Evolutionary conservation across 2,888 invertebrate genomes (phyloP), one percentile per base, ranked within the genome.

Genomic region (Pollenia griseotomentosa): DNA sequence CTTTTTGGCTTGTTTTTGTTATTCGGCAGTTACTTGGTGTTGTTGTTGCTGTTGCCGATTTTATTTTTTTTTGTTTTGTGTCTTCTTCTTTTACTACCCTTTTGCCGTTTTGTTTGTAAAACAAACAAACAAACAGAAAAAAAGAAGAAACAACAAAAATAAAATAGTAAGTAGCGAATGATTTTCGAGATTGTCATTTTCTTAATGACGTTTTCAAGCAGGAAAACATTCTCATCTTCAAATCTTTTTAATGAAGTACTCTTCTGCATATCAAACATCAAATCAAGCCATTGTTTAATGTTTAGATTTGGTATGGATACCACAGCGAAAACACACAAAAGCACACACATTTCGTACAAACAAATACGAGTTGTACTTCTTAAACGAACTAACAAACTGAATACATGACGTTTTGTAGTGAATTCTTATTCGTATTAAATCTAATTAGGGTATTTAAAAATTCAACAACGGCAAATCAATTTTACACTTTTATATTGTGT

Each of bases 121-220:
- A 65, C 40, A 74, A 66, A 70, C 40, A 73, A 61, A 33, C n/a
- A 71, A 63, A 63, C 16, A 63, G 16, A 73, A 55, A 55, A 23
- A 42, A 23, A 51, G 16, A 73, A 16, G 11, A 57, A 23, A 51
- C 44, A 42, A 23, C 40, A 44, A 68, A 61, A n/a, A 23, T 66
- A 51, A 12, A 75, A 63, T 75, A 57, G 73, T 74, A 87, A 87
- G 81, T 87, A 84, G 87, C 87, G 65, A 87, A 87, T 87, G 84
- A 87, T 84, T 87, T 87, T 84, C 81, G 68, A 87, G 84, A 87
- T 87, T 87, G 87, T 87, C 87, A 87, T 87, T 87, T 87, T 87
- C 87, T 87, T 87, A 87, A 87, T 87, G 84, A 87, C 87, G 84
- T 84, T 87, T 87, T 84, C 87, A 85, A 82, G 87, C 87, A 87